Evolutionary conservation across 2,113 vertebrate species (phyloP), one percentile per base, ranked within the genome.

Genomic region (Laterallus jamaicensis): DNA sequence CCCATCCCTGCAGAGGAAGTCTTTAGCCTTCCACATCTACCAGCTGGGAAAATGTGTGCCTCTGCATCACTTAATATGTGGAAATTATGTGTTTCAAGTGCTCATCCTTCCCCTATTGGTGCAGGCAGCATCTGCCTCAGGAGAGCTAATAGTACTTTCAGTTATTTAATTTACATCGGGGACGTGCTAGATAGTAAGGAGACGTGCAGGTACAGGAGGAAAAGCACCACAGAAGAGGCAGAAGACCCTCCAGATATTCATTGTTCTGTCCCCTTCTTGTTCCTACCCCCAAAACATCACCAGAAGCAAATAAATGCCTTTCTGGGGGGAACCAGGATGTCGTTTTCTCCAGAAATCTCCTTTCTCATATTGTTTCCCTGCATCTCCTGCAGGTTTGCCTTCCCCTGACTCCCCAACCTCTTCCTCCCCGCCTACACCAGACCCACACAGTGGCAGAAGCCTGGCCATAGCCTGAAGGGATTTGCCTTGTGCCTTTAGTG

Each of bases 161-260:
- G 40, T 92, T 92, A 93, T 86, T 85, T 91, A 91, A 96, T 96
- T 96, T 94, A 35, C 85, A 63, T 62, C n/a, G 58, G 78, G 62
- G 75, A 91, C 67, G 7, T 95, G 95, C 92, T 80, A 42, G 50
- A 70, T 63, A 68, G 63, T 70, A 88, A 32, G 0, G 0, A 80
- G 69, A 28, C 5, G 2, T 40, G 35, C 59, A 85, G 69, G 60
- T 73, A 73, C 37, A 59, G 39, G 22, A 93, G 62, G 20, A 69
- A 64, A 96, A 88, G 54, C 71, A 44, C 25, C 31, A 25, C 35
- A 31, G 21, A n/a, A 79, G 17, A 50, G 16, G 52, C 81, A 37
- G 49, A 44, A 90, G 69, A 58, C 2, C 13, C 15, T 17, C 58
- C 0, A 0, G n/a, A 60, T 69, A n/a, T 82, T 73, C 24, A 54